phyloP scores from a whole-genome alignment of 1,140 invertebrate species.

The Hestina assimilis region DNA sequence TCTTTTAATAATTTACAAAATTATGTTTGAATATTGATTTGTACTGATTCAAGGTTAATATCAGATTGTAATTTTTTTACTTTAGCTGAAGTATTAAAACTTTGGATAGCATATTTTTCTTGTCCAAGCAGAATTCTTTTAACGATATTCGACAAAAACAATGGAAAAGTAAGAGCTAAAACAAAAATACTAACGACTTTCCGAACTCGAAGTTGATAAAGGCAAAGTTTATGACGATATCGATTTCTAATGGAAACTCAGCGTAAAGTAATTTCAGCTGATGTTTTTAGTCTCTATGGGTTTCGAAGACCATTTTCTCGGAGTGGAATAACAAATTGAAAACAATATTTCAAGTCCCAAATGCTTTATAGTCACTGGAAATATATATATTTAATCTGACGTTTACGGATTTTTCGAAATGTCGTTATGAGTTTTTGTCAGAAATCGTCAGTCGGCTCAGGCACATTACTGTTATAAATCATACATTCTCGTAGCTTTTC shows the following conservation, averaged over 20 bases:
- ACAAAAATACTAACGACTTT: constrained; percentile 3
- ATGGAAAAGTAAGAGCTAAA: not conserved
- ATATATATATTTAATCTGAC: constrained; percentile 1
- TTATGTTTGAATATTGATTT: no score
- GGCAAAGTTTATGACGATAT: constrained; percentile 11
- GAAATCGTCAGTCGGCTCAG: no score
- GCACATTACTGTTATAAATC: no score
- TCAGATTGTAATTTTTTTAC: no score
- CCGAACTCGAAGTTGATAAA: constrained; percentile 2
- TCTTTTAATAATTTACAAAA: no score
- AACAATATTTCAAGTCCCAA: constrained; percentile 13
- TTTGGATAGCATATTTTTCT: not conserved
- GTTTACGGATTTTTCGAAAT: not conserved
- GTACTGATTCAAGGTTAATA: no score
- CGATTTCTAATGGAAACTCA: constrained; percentile 11
- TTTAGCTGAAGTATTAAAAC: no score
- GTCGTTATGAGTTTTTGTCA: not conserved
- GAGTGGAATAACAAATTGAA: constrained; percentile 9
- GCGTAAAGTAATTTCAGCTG: constrained; percentile 8
- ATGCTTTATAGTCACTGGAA: constrained; percentile 5
- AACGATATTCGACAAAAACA: not conserved
- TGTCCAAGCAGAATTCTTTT: not conserved
- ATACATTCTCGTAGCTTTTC: no score
- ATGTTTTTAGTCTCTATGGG: constrained; percentile 8
- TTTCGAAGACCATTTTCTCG: constrained; percentile 6